A percentile compares a stretch with the other conserved stretches of the same genome.
Conservation (phyloP, 2,797 vertebrate species). For the Chaunax sp. region DNA sequence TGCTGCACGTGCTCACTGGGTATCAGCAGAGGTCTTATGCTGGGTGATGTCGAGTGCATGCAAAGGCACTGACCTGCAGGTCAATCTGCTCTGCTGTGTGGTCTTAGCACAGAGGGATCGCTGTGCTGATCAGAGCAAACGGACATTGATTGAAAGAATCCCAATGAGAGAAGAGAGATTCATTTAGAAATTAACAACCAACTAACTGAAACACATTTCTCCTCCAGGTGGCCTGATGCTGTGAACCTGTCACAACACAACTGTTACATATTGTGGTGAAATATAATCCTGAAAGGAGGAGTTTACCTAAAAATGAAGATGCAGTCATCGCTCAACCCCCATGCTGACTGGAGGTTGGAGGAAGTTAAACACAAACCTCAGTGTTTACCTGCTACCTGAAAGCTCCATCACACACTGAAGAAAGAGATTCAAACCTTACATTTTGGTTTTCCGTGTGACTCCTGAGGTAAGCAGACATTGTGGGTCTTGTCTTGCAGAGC, state of each 20-base stretch:
- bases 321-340: no score
- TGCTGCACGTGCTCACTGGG: constrained; percentile 34
- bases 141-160: neutral
- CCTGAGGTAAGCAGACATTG: no score
- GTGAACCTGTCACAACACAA: no score
- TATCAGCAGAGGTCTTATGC: constrained; percentile 17
- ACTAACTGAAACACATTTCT: neutral
- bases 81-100: constrained; percentile 25
- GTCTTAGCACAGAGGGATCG: constrained; percentile 12
- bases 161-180: neutral
- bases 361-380: no score
- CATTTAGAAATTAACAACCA: neutral
- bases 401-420: neutral
- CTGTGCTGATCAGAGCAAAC: neutral
- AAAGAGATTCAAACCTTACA: no score
- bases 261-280: no score
- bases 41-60: constrained; percentile 15
- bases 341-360: no score
- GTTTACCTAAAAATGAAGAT: no score
- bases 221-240: neutral
- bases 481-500: no score
- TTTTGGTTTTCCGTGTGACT: no score
- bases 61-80: constrained; percentile 27
- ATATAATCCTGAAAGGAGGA: no score
- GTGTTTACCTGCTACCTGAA: no score